Conservation (phyloP, 1,140 invertebrate genomes). For the Ostrea edulis region DNA sequence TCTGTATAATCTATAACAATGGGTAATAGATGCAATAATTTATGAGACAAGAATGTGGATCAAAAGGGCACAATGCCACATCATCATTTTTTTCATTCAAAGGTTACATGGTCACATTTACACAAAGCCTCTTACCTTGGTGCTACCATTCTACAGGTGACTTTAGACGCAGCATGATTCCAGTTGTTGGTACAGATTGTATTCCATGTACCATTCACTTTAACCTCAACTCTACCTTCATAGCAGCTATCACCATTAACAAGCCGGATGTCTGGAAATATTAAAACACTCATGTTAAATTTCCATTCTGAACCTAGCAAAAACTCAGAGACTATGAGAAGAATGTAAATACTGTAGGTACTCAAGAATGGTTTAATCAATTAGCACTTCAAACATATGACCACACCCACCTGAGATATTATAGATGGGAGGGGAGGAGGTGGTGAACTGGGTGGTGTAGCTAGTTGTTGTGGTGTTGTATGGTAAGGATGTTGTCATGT, state of each 20-base stretch:
- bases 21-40: too few relatives aligned
- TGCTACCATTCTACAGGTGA: conserved; percentile 15
- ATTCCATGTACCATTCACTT: conserved; percentile 24
- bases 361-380: too few relatives aligned
- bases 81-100: too few relatives aligned
- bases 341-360: too few relatives aligned
- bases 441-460: neutral
- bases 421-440: neutral
- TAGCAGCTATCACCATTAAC: conserved; percentile 41
- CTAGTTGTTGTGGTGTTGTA: neutral
- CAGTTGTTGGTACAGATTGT: neutral
- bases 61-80: too few relatives aligned
- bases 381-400: too few relatives aligned
- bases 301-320: too few relatives aligned
- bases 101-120: neutral
- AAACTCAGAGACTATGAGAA: too few relatives aligned
- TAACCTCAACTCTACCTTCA: conserved; percentile 42
- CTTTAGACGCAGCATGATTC: neutral
- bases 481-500: neutral
- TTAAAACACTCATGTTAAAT: neutral
- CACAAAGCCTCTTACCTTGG: neutral
- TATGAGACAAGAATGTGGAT: too few relatives aligned
- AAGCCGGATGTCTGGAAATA: conserved; percentile 23
- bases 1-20: too few relatives aligned
- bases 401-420: neutral